These are phyloP conservation scores for Aphaenogaster ashmeadi DNA, from an alignment of 1,140 invertebrate genomes.

Conservation along the genomic window DNA sequence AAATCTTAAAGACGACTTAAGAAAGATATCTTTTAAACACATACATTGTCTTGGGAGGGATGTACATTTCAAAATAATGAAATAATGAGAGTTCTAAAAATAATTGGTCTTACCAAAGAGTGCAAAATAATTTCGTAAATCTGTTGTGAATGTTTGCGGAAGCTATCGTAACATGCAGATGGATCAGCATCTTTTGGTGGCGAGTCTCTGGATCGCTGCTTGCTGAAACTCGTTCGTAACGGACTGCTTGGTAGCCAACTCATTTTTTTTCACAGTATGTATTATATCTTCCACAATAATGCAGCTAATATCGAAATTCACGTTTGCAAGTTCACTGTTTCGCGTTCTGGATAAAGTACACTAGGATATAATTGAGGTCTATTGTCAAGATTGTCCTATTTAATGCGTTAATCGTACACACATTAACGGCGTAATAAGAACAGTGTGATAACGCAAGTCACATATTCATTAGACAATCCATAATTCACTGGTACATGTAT, in stretches of 20 bases:
- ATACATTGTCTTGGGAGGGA: not conserved
- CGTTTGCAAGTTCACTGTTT: not conserved
- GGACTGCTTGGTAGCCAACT: slow-evolving; percentile 90
- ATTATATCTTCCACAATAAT: not conserved
- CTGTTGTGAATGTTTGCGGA: slow-evolving; percentile 98
- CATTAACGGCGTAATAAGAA: not conserved
- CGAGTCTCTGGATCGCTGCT: slow-evolving; percentile 84
- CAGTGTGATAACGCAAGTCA: not conserved
- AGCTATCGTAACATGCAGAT: slow-evolving; percentile 95
- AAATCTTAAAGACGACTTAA: not conserved
- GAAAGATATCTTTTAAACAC: not conserved
- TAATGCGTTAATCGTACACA: not conserved
- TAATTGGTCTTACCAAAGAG: slow-evolving; percentile 87
- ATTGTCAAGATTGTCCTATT: not conserved
- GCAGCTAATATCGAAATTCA: not conserved
- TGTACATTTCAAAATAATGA: not conserved
- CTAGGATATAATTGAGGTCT: not conserved
- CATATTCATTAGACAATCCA: not conserved
- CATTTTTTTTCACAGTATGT: slow-evolving; percentile 84
- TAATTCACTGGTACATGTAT: not conserved
- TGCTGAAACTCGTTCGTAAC: slow-evolving; percentile 88
- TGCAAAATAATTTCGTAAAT: slow-evolving; percentile 94
- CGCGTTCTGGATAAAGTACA: not conserved
- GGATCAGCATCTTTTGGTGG: slow-evolving; percentile 90
- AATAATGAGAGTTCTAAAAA: not conserved